Conservation (phyloP, 2,888 invertebrate species). For the Lycaena phlaeas region DNA sequence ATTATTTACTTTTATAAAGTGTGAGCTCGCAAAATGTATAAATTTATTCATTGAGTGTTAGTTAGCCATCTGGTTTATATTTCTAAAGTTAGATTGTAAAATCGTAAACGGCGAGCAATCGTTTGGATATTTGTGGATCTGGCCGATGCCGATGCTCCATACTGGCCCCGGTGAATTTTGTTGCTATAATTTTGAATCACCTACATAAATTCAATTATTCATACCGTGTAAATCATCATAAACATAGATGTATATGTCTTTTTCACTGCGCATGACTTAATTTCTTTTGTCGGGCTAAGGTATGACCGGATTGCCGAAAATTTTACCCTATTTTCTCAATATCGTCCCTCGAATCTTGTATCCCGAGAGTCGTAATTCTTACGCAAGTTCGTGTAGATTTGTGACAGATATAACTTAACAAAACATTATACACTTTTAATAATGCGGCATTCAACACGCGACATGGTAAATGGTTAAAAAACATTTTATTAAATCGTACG, state of each 20-base stretch:
- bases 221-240: background rate
- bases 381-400: too few relatives aligned
- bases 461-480: too few relatives aligned
- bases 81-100: conserved; percentile 71
- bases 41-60: conserved; percentile 45
- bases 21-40: conserved; percentile 1
- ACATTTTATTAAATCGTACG: too few relatives aligned
- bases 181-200: background rate
- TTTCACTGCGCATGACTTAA: conserved; percentile 48
- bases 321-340: conserved; percentile 10
- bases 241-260: conserved; percentile 12
- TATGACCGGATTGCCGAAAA: conserved; percentile 16
- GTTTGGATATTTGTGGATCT: conserved; percentile 46
- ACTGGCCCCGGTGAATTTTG: conserved; percentile 7
- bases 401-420: too few relatives aligned
- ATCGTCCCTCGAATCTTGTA: conserved; percentile 1
- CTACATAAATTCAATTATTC: background rate
- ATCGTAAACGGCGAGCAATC: conserved; percentile 65
- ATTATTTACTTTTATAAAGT: background rate
- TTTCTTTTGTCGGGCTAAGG: conserved; percentile 17
- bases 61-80: conserved; percentile 70
- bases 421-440: too few relatives aligned
- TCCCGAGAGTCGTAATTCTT: background rate
- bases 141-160: conserved; percentile 8
- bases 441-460: too few relatives aligned